Evolutionary conservation across 2,797 vertebrate species (phyloP), one percentile per base, ranked within the genome.

Genomic region (Ctenopoma multispine): DNA sequence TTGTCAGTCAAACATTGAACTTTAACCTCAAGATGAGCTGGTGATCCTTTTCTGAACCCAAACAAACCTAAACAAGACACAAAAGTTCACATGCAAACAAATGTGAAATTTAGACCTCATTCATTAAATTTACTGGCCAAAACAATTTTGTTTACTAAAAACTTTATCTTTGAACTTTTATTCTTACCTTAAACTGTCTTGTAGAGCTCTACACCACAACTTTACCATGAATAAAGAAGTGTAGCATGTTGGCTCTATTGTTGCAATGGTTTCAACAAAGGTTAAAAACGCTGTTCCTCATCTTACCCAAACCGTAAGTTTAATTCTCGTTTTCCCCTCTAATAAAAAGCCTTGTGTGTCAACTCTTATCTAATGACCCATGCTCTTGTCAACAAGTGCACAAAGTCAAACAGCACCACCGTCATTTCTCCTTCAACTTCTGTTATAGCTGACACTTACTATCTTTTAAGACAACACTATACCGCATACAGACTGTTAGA

Each of bases 331-430:
- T 87, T 83, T 86, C 62, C 63, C 67, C 48, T 34, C 56, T 47
- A 79, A 84, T 77, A 77, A 83, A 72, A 68, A 41, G 20, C 46
- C 12, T 13, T 40, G 67, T 68, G 50, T 61, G 53, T 82, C 67
- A 72, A 44, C 61, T 76, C 69, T 77, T 75, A 85, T 79, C 81
- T 70, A 61, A 13, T 79, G 72, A 83, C 60, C 67, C 9, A 55
- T 43, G 79, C 53, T 72, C 62, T 18, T 62, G 71, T 87, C 77
- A 78, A 85, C 85, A 87, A 63, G 69, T 14, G 2, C 48, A 63
- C 40, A 64, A 77, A 82, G 82, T 67, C 75, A 82, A 80, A 83
- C 68, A 85, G 55, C 74, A 12, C 8, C 53, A 44, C 50, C 67
- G 71, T 85, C 84, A 72, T 66, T 51, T 43, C 29, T 69, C 38